Conservation (phyloP, 1,140 invertebrate species). For the Dufourea novaeangliae region DNA sequence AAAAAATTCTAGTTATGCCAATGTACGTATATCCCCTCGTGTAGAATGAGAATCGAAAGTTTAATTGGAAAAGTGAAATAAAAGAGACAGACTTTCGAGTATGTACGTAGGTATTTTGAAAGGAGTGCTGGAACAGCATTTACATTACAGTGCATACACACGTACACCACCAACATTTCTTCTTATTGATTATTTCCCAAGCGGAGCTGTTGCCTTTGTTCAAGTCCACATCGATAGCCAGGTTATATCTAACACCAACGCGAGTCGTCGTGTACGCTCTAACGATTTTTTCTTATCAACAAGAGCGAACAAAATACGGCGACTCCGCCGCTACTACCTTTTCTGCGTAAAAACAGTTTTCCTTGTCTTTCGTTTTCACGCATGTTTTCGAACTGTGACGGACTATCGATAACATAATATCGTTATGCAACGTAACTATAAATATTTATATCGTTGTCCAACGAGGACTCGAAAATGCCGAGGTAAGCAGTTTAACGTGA, state of each 20-base stretch:
- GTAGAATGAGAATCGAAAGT: too few relatives aligned
- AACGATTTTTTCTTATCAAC: constrained; percentile 36
- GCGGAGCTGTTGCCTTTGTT: constrained; percentile 32
- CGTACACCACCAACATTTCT: constrained; percentile 30
- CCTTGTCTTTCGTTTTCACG: background rate
- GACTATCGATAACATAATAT: too few relatives aligned
- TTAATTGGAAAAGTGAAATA: too few relatives aligned
- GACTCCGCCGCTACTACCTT: background rate
- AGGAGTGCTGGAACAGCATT: background rate
- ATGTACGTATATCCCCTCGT: too few relatives aligned
- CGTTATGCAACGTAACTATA: too few relatives aligned
- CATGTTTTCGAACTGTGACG: too few relatives aligned
- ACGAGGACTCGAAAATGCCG: too few relatives aligned
- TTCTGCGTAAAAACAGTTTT: background rate
- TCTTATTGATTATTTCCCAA: constrained; percentile 54
- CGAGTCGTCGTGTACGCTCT: background rate
- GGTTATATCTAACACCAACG: background rate
- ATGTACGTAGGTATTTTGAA: background rate
- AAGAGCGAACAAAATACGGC: background rate
- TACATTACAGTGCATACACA: background rate
- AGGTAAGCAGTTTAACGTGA: too few relatives aligned
- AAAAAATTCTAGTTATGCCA: too few relatives aligned
- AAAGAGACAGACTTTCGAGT: too few relatives aligned
- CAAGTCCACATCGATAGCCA: constrained; percentile 20
- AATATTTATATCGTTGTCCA: too few relatives aligned